Conservation (phyloP, 2,797 vertebrate genomes). For the Linurgus olivaceus region DNA sequence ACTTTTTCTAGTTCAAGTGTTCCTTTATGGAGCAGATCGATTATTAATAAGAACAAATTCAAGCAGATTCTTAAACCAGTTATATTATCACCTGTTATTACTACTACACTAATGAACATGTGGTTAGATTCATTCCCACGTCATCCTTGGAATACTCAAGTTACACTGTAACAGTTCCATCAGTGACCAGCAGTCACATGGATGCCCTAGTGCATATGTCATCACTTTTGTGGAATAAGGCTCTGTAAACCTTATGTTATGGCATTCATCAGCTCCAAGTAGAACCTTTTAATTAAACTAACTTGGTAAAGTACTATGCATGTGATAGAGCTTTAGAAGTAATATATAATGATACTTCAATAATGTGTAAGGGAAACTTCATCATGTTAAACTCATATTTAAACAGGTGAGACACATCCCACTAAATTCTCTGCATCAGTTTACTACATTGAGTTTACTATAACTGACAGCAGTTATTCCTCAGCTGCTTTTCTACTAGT, state of each 20-base stretch:
- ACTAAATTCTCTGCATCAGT: not conserved
- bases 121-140: not conserved
- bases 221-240: not conserved
- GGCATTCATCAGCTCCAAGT: not conserved
- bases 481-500: not conserved
- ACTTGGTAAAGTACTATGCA: not conserved
- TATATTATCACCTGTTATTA: not conserved
- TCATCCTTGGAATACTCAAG: not conserved
- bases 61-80: not conserved
- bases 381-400: not conserved
- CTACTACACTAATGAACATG: not conserved
- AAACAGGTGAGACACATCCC: not conserved
- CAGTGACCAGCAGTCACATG: not conserved
- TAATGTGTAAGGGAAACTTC: not conserved
- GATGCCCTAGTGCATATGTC: not conserved
- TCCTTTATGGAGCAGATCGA: not conserved
- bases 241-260: not conserved
- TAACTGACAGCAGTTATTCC: not conserved
- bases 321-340: not conserved
- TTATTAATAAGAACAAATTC: not conserved
- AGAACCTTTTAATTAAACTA: not conserved
- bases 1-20: not conserved
- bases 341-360: not conserved
- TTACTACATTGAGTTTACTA: not conserved
- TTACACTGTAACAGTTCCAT: not conserved